Percentiles rank a stretch among this genome's conserved stretches.
phyloP scores from a whole-genome alignment of 2,888 invertebrate genomes.

The Clitarchus hookeri region DNA sequence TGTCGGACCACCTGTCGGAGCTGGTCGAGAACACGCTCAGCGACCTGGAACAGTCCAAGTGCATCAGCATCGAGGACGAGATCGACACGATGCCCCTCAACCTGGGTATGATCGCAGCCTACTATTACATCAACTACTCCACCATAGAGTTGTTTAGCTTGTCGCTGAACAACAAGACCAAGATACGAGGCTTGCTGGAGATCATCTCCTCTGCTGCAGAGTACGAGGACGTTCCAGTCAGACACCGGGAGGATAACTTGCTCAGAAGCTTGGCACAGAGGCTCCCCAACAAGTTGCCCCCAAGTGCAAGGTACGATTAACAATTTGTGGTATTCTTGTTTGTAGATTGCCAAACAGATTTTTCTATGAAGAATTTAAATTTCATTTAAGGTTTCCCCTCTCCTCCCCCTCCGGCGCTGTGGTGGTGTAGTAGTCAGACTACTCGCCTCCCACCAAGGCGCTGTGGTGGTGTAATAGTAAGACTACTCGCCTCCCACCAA shows the following conservation, averaged over 20 bases:
- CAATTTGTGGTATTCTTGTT: too few relatives aligned
- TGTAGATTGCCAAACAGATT: too few relatives aligned
- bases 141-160: conserved; percentile 98
- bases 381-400: too few relatives aligned
- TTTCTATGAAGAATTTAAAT: too few relatives aligned
- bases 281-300: conserved; percentile 68
- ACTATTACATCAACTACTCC: conserved; percentile 99
- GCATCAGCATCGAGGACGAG: conserved; percentile 97
- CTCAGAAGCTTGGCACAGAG: conserved; percentile 66
- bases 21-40: conserved; percentile 93
- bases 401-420: too few relatives aligned
- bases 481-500: too few relatives aligned
- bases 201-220: conserved; percentile 98
- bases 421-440: too few relatives aligned
- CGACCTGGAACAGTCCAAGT: conserved; percentile 95
- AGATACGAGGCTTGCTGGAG: conserved; percentile 94
- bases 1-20: conserved; percentile 98
- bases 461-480: too few relatives aligned
- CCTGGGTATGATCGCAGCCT: conserved; percentile 99
- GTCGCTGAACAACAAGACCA: conserved; percentile 95
- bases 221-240: conserved; percentile 90
- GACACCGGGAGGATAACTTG: conserved; percentile 93
- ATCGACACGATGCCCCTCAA: conserved; percentile 97
- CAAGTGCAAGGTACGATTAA: conserved; percentile 69
- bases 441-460: too few relatives aligned